Base-by-base conservation (phyloP, 2,888 invertebrate genomes). In the Pinctada fucata region DNA sequence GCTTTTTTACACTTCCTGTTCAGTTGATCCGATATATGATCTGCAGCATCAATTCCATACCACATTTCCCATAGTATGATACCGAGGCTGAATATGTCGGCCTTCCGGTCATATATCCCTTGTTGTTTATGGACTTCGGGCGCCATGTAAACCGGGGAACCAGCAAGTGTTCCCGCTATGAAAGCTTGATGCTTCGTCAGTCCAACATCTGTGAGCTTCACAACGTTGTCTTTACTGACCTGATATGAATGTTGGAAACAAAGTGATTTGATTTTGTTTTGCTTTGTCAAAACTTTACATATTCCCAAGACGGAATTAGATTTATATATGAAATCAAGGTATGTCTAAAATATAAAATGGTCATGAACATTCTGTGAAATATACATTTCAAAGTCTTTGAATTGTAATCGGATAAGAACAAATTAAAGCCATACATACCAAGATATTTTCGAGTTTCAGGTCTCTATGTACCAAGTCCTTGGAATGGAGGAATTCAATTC, bases 391-490 rank as follows among this genome's bases (percentile, higher is more conserved):
- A 31, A 31, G 31, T 31, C 31, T 31, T 31, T 31, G 31, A 31
- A 31, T 31, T 31, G 31, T 31, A 31, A 31, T 31, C 31, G 31
- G 31, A 31, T 31, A 31, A 31, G 31, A 31, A 31, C 31, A 31
- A 31, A 31, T 31, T 31, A 65, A 5, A 73, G 8, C 3, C 51
- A 6, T 3, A 69, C 88, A 79, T 80, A 90, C 90, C 84, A 91
- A 76, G 72, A 91, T 85, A 72, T 91, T 91, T 79, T 90, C 89
- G 47, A 88, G 84, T 78, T 90, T 91, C 75, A 91, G 84, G 76
- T 91, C 91, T n/a, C 91, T 78, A 73, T 90, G 90, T 1, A 89
- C 88, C 65, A 88, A 84, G 58, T 86, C 85, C 77, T 88, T 88
- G 10, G 74, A 78, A 79, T 91, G 91, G 0, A 91, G 82, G 78